phyloP scores from a whole-genome alignment of 2,113 vertebrate genomes.

The Beaufortia kweichowensis region DNA sequence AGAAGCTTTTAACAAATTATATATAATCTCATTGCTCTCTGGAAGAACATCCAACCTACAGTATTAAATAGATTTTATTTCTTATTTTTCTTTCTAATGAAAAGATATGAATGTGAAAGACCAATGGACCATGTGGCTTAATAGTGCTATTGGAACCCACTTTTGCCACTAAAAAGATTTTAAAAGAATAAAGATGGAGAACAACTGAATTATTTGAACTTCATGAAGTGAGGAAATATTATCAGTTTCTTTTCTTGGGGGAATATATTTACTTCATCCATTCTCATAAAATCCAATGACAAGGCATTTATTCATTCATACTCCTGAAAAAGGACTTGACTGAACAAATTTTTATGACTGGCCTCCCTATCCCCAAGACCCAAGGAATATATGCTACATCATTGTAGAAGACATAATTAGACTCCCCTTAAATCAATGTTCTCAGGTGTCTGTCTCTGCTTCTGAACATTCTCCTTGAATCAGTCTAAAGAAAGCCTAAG shows the following conservation, averaged over 20 bases:
- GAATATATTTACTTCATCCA: background rate
- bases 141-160: background rate
- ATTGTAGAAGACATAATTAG: too few species aligned
- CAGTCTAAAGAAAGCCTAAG: background rate
- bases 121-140: background rate
- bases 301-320: background rate
- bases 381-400: too few species aligned
- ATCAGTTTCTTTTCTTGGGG: background rate
- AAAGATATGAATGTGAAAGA: background rate
- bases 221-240: background rate
- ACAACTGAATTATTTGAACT: background rate
- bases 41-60: too few species aligned
- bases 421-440: too few species aligned
- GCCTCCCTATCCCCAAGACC: too few species aligned
- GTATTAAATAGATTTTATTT: too few species aligned
- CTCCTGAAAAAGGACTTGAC: too few species aligned
- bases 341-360: too few species aligned
- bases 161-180: background rate
- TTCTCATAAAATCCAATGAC: background rate
- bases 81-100: background rate
- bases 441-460: too few species aligned
- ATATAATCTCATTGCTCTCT: too few species aligned
- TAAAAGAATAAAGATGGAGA: background rate
- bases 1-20: too few species aligned
- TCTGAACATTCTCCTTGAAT: background rate